A percentile compares a stretch with the other conserved stretches of the same genome.
phyloP scores from a whole-genome alignment of 2,113 vertebrate genomes.

The Neogobius melanostomus region DNA sequence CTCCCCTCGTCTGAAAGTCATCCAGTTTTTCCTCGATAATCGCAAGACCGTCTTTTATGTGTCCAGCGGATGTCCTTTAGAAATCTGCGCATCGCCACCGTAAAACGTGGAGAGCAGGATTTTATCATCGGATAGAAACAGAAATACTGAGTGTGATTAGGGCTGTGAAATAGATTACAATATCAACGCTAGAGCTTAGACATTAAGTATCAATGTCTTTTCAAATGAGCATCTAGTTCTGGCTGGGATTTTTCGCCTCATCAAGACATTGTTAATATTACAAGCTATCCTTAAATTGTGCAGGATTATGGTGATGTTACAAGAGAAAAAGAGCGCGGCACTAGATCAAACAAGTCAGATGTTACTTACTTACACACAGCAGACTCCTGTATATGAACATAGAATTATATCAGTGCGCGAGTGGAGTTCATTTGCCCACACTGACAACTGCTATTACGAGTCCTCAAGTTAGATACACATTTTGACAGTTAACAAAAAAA shows the following conservation, averaged over 20 bases:
- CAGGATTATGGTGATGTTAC: too few relatives aligned
- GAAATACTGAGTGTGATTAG: not conserved
- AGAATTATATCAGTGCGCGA: not conserved
- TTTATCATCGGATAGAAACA: not conserved
- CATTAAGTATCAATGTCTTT: too few relatives aligned
- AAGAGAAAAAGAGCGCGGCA: too few relatives aligned
- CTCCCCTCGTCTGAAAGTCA: constrained; percentile 77
- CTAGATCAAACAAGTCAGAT: too few relatives aligned
- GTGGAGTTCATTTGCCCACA: not conserved
- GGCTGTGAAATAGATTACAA: not conserved
- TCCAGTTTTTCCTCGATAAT: constrained; percentile 76
- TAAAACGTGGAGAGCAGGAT: constrained; percentile 18
- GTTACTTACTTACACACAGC: too few relatives aligned
- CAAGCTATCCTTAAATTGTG: too few relatives aligned
- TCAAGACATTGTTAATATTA: too few relatives aligned
- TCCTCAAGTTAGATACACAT: not conserved
- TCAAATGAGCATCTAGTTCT: too few relatives aligned
- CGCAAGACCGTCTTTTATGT: constrained; percentile 75
- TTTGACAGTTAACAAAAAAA: not conserved
- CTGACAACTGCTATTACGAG: constrained; percentile 1
- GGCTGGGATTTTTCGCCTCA: too few relatives aligned
- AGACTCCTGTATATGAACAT: not conserved
- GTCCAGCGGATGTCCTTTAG: constrained; percentile 67
- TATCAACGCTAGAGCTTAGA: too few relatives aligned
- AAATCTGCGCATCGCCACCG: constrained; percentile 54